A percentile compares a stretch with the other conserved stretches of the same genome.
Evolutionary conservation across 2,797 vertebrate species (phyloP).

Genomic region (Micropoecilia bifurca): DNA sequence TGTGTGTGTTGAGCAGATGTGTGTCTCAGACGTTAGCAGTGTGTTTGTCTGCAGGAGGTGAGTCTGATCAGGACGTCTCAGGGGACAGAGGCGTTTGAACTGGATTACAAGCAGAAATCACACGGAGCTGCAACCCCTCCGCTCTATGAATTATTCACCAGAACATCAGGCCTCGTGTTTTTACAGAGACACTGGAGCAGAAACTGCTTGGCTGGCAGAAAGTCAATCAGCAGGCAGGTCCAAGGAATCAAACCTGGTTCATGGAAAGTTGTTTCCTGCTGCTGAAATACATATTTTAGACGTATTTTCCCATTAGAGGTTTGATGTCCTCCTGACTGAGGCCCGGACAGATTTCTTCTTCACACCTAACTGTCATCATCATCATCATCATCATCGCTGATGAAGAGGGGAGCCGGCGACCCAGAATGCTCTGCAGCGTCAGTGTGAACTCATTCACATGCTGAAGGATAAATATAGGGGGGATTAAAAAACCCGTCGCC

Average conservation of each 20-base stretch:
- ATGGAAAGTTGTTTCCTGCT: not conserved
- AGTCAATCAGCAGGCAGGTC: not conserved
- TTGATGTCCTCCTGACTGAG: not conserved
- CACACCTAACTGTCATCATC: not conserved
- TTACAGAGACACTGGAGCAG: not conserved
- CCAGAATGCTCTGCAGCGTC: not conserved
- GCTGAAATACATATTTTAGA: not conserved
- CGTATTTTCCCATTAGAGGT: not conserved
- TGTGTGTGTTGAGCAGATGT: not conserved
- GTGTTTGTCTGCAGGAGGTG: not conserved
- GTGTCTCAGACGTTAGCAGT: slow-evolving; percentile 7
- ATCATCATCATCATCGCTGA: not conserved
- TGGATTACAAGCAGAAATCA: slow-evolving; percentile 35
- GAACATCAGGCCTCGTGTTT: slow-evolving; percentile 14
- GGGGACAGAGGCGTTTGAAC: slow-evolving; percentile 26
- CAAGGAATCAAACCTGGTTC: not conserved
- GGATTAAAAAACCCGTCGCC: slow-evolving; percentile 32
- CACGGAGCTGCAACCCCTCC: slow-evolving; percentile 37
- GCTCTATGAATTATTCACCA: slow-evolving; percentile 40
- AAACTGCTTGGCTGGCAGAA: not conserved
- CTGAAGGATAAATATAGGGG: slow-evolving; percentile 24
- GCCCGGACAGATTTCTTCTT: not conserved
- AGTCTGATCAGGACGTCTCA: slow-evolving; percentile 11
- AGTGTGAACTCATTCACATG: not conserved
- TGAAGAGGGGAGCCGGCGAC: slow-evolving; percentile 2